These are phyloP conservation scores for Eunapius fragilis DNA, from an alignment of 37 sponge, comb jelly and placozoan species.

Conservation along the genomic window DNA sequence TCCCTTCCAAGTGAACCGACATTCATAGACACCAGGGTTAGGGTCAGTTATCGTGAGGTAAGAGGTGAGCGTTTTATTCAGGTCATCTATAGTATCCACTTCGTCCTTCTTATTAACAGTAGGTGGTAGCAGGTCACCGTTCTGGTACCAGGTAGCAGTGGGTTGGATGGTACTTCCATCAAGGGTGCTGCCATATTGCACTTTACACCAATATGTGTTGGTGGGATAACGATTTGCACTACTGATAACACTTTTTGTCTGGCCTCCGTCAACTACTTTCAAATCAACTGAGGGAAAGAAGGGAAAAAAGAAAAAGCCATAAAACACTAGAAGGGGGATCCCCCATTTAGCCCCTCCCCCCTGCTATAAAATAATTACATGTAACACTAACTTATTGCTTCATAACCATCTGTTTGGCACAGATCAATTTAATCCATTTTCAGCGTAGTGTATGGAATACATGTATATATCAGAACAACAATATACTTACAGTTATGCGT, in stretches of 20 bases:
- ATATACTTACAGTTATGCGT: too few species aligned
- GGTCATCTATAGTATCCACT: not conserved
- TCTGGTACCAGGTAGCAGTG: not conserved
- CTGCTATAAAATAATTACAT: too few species aligned
- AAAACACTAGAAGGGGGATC: too few species aligned
- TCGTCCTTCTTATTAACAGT: too few species aligned
- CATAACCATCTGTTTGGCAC: too few species aligned
- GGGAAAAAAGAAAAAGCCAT: not conserved
- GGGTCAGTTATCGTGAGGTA: not conserved
- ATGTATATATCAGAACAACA: too few species aligned
- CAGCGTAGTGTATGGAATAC: too few species aligned
- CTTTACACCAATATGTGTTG: not conserved
- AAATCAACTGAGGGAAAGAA: not conserved
- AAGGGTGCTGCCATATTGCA: not conserved
- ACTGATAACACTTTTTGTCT: not conserved
- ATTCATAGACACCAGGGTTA: not conserved
- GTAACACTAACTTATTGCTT: too few species aligned
- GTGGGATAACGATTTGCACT: not conserved
- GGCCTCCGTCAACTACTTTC: not conserved
- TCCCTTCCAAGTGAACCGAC: not conserved
- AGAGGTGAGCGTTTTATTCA: not conserved
- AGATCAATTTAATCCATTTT: too few species aligned
- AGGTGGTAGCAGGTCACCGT: not conserved
- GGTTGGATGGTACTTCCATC: not conserved
- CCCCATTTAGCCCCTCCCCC: too few species aligned